A percentile compares a stretch with the other conserved stretches of the same genome.
These are phyloP conservation scores for Maniola jurtina DNA, from an alignment of 1,140 invertebrate species.

Conservation along the genomic window DNA sequence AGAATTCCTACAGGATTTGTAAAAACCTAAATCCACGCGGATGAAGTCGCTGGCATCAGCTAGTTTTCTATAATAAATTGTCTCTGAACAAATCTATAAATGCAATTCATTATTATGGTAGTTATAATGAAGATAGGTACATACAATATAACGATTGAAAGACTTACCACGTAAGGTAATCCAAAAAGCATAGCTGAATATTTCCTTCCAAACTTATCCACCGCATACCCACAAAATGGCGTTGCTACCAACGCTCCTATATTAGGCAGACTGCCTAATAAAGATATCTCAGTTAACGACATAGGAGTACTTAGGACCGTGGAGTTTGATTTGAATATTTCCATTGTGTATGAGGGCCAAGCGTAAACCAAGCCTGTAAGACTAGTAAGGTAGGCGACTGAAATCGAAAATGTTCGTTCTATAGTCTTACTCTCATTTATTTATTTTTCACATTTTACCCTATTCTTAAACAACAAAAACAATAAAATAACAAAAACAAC, in stretches of 20 bases:
- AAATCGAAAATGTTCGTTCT: constrained; percentile 30
- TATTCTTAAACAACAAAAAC: too few species aligned
- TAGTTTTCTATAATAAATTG: too few species aligned
- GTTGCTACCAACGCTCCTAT: constrained; percentile 53
- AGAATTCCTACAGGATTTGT: too few species aligned
- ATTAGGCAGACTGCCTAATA: constrained; percentile 58
- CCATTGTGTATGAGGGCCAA: constrained; percentile 60
- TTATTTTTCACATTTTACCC: too few species aligned
- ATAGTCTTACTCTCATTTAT: too few species aligned
- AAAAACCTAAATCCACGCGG: too few species aligned
- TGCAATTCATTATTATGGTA: neutral
- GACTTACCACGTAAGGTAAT: constrained; percentile 57
- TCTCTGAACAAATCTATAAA: neutral
- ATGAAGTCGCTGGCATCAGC: too few species aligned
- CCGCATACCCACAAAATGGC: constrained; percentile 48
- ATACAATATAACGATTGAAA: neutral
- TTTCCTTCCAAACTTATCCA: constrained; percentile 55
- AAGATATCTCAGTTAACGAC: constrained; percentile 44
- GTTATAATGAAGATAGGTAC: too few species aligned
- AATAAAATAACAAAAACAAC: too few species aligned
- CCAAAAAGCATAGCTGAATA: constrained; percentile 61
- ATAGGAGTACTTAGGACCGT: constrained; percentile 52
- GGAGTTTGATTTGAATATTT: constrained; percentile 50
- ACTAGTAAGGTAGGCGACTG: constrained; percentile 50
- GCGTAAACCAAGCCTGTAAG: constrained; percentile 57